A percentile compares a stretch with the other conserved stretches of the same genome.
phyloP scores from a whole-genome alignment of 1,140 invertebrate species.

The Myzus persicae region DNA sequence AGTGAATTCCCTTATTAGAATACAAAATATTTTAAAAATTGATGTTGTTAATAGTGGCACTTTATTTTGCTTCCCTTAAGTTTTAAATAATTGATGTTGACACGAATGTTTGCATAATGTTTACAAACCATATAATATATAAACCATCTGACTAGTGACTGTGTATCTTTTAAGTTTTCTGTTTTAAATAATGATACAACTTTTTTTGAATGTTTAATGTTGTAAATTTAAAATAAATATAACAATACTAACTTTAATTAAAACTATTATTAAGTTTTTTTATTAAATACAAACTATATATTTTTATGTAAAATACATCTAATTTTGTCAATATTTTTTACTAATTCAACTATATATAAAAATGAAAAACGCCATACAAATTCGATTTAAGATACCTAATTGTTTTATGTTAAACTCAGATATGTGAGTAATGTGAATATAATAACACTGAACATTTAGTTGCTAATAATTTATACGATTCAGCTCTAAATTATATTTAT shows the following conservation, averaged over 20 bases:
- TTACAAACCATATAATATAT: neutral
- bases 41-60: neutral
- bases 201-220: neutral
- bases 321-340: neutral
- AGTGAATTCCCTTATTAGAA: neutral
- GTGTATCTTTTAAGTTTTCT: neutral
- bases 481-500: too few relatives aligned
- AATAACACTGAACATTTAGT: neutral
- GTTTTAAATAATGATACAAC: neutral
- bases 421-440: neutral
- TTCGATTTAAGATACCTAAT: too few relatives aligned
- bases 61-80: neutral
- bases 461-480: neutral
- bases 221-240: conserved; percentile 11
- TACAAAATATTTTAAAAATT: neutral
- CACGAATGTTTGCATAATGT: neutral
- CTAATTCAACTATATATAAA: neutral
- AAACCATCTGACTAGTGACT: neutral
- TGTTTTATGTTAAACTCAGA: neutral
- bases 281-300: neutral
- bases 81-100: conserved; percentile 20
- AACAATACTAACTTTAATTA: neutral
- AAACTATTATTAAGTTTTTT: neutral
- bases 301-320: neutral
- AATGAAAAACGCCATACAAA: too few relatives aligned